phyloP scores from a whole-genome alignment of 2,797 vertebrate species.

The Alouatta caraya region DNA sequence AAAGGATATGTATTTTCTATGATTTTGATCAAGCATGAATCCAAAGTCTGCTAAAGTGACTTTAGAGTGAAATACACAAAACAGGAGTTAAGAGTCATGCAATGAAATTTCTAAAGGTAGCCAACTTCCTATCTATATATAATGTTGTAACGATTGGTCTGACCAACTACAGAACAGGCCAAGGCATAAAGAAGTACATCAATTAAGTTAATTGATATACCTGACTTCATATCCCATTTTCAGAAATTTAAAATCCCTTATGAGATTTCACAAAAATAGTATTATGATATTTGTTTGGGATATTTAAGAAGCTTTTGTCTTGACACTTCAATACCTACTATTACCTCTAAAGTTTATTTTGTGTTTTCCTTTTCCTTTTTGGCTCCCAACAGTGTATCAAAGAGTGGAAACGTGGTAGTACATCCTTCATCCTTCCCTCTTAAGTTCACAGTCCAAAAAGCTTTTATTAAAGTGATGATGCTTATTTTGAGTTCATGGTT shows the following conservation, averaged over 20 bases:
- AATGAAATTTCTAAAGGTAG: slow-evolving; percentile 22
- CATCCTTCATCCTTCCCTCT: neutral
- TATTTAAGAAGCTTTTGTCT: neutral
- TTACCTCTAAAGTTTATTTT: neutral
- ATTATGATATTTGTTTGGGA: neutral
- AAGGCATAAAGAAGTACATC: neutral
- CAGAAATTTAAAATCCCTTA: neutral
- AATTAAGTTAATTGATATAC: neutral
- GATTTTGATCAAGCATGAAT: slow-evolving; percentile 26
- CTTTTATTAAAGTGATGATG: neutral
- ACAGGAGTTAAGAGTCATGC: neutral
- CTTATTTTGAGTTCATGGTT: neutral
- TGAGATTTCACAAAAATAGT: neutral
- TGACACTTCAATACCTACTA: neutral
- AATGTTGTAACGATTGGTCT: neutral
- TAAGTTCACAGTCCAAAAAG: neutral
- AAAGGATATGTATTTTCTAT: slow-evolving; percentile 10
- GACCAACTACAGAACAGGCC: neutral
- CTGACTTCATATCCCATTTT: neutral
- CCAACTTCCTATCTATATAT: neutral
- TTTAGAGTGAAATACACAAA: slow-evolving; percentile 12
- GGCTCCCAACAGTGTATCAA: neutral
- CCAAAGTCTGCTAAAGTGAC: neutral
- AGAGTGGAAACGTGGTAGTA: neutral
- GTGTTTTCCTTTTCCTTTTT: neutral